A percentile compares a stretch with the other conserved stretches of the same genome.
Conservation (phyloP, 2,888 invertebrate genomes). For the Melinaea marsaeus region DNA sequence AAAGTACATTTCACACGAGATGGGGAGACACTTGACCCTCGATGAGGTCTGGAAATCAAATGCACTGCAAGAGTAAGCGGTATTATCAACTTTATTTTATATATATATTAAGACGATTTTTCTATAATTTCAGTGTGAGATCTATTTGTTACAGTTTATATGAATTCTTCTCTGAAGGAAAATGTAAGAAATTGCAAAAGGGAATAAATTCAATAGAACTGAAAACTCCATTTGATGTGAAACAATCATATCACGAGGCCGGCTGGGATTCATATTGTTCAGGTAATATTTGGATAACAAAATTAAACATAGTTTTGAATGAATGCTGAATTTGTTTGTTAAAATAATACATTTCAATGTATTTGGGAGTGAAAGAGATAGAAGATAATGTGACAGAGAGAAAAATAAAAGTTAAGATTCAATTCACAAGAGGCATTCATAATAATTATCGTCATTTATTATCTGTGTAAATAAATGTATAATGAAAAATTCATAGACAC, state of each 20-base stretch:
- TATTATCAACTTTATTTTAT: conserved; percentile 9
- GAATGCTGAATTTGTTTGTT: too few species aligned
- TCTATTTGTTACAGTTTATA: conserved; percentile 68
- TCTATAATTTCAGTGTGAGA: neutral
- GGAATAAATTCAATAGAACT: conserved; percentile 53
- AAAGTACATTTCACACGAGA: conserved; percentile 81
- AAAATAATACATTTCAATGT: too few species aligned
- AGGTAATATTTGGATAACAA: conserved; percentile 42
- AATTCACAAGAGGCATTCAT: too few species aligned
- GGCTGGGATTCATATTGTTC: conserved; percentile 90
- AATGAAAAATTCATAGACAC: too few species aligned
- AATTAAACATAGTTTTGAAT: neutral
- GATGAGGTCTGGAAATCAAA: conserved; percentile 74
- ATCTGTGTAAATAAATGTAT: too few species aligned
- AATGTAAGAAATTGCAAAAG: conserved; percentile 54
- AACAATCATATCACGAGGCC: conserved; percentile 82
- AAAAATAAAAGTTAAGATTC: too few species aligned
- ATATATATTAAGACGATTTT: neutral
- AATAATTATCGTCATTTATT: too few species aligned
- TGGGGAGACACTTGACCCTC: conserved; percentile 63
- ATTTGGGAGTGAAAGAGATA: too few species aligned
- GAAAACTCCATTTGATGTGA: conserved; percentile 51
- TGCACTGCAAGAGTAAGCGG: conserved; percentile 66
- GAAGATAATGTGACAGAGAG: too few species aligned
- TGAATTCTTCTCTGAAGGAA: conserved; percentile 76